phyloP scores from a whole-genome alignment of 2,888 invertebrate species.

The Spisula solida region DNA sequence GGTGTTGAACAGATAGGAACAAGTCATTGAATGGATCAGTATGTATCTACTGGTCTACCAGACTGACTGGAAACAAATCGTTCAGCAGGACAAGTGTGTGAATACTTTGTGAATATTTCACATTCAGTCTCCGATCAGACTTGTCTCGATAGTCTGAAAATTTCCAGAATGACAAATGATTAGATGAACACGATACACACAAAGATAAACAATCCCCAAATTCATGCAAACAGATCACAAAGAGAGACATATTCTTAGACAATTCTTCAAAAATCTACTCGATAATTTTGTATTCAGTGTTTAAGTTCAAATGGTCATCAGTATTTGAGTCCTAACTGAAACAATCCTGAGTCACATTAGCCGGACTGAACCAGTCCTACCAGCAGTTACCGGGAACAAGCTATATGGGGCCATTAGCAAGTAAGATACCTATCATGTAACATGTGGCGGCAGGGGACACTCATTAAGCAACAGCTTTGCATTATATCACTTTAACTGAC shows the following conservation, averaged over 20 bases:
- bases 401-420: no score
- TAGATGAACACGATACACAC: not conserved
- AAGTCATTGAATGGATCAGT: not conserved
- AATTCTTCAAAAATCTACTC: no score
- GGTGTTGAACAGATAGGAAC: not conserved
- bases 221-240: not conserved
- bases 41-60: not conserved
- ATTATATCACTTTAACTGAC: no score
- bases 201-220: not conserved
- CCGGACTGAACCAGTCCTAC: no score
- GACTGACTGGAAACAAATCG: conserved; percentile 3
- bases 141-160: not conserved
- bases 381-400: no score
- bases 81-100: not conserved
- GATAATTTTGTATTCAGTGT: no score
- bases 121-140: not conserved
- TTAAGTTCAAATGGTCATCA: no score
- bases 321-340: no score
- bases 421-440: no score
- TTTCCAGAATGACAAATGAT: conserved; percentile 1
- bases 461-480: no score
- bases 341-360: no score
- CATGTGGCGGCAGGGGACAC: no score
- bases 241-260: not conserved
- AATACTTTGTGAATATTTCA: not conserved